Evolutionary conservation across 2,888 invertebrate species (phyloP).

Genomic region (Microctonus aethiopoides): DNA sequence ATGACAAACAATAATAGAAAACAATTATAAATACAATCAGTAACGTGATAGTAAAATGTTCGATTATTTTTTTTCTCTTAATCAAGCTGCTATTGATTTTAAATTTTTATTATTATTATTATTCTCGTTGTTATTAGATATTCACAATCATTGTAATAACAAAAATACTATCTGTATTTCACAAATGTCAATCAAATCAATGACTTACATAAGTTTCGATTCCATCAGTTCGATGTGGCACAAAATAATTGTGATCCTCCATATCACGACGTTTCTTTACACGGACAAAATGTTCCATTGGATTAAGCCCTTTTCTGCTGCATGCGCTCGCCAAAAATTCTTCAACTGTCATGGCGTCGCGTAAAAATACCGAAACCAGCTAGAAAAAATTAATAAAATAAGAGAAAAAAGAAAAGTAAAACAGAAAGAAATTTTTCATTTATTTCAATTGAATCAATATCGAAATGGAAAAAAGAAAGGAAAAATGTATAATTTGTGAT

Average conservation of each 20-base stretch:
- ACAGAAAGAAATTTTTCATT: background rate
- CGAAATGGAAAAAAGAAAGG: background rate
- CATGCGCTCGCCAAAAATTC: conserved; percentile 95
- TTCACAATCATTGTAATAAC: too few relatives aligned
- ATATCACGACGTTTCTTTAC: conserved; percentile 94
- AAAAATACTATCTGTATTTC: background rate
- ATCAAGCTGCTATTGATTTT: background rate
- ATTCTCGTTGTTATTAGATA: too few relatives aligned
- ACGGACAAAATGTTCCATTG: conserved; percentile 95
- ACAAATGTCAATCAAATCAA: background rate
- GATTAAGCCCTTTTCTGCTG: conserved; percentile 89
- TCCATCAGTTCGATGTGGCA: conserved; percentile 92
- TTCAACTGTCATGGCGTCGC: conserved; percentile 94
- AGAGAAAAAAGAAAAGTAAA: conserved; percentile 8
- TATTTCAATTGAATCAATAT: background rate
- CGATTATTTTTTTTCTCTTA: background rate
- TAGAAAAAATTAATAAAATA: too few relatives aligned
- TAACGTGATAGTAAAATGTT: too few relatives aligned
- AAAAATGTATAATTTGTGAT: background rate
- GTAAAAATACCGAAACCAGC: conserved; percentile 84
- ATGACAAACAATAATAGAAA: background rate
- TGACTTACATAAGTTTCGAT: conserved; percentile 93
- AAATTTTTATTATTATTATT: background rate
- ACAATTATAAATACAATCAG: conserved; percentile 1
- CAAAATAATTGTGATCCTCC: conserved; percentile 96